Percentiles rank a stretch among this genome's conserved stretches.
Evolutionary conservation across 2,113 vertebrate genomes (phyloP).

Genomic region (Eulacestoma nigropectus): DNA sequence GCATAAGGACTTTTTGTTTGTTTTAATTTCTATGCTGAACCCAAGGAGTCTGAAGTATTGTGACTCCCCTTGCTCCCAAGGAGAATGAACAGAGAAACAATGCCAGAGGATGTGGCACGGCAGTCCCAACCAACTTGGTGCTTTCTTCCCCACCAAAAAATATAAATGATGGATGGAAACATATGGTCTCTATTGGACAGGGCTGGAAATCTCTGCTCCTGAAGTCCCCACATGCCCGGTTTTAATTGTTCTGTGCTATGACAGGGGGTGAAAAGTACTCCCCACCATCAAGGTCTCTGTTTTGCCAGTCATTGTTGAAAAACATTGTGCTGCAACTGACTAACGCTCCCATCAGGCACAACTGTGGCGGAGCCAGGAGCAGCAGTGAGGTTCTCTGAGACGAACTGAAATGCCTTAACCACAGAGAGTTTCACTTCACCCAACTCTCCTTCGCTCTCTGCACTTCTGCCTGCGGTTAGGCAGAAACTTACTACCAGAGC

Average conservation of each 20-base stretch:
- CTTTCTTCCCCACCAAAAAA: background rate
- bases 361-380: background rate
- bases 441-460: background rate
- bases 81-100: background rate
- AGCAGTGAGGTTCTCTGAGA: background rate
- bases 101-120: slow-evolving; percentile 9
- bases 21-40: slow-evolving; percentile 33
- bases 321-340: rapidly evolving
- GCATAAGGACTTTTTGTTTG: slow-evolving; percentile 53
- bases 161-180: slow-evolving; percentile 28
- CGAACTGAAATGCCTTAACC: background rate
- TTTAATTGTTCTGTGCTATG: slow-evolving; percentile 13
- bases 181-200: slow-evolving; percentile 13
- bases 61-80: background rate
- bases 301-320: slow-evolving; percentile 54
- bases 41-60: slow-evolving; percentile 1
- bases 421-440: background rate
- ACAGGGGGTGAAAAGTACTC: background rate
- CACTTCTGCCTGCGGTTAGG: background rate
- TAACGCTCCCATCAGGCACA: background rate
- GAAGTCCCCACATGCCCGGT: background rate
- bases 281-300: background rate
- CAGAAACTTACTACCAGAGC: background rate
- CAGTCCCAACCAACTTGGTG: background rate
- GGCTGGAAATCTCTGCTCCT: slow-evolving; percentile 28